Percentiles rank a stretch among this genome's conserved stretches.
Evolutionary conservation across 2,113 vertebrate species (phyloP).

Genomic region (Tamias sibiricus): DNA sequence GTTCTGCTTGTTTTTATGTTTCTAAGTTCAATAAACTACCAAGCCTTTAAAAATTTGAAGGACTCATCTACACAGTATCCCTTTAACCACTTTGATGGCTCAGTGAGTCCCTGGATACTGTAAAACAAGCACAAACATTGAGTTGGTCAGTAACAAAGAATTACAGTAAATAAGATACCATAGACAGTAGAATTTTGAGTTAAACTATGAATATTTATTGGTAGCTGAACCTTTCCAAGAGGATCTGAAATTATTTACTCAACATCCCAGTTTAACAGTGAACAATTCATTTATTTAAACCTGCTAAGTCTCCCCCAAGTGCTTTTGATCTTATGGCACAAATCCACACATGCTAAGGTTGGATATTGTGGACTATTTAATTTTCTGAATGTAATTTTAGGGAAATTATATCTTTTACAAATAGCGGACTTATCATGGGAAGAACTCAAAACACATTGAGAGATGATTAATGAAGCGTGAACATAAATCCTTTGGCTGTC

Average conservation of each 20-base stretch:
- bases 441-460: background rate
- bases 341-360: background rate
- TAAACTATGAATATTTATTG: background rate
- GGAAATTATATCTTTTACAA: constrained; percentile 15
- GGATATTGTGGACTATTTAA: constrained; percentile 17
- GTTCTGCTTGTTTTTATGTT: background rate
- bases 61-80: background rate
- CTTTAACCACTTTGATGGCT: background rate
- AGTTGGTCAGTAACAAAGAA: background rate
- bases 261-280: background rate
- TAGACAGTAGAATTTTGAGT: constrained; percentile 5
- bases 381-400: constrained; percentile 46
- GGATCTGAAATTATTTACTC: constrained; percentile 13
- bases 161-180: background rate
- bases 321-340: constrained; percentile 10
- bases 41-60: background rate
- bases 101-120: background rate
- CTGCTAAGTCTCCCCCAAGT: background rate
- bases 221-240: background rate
- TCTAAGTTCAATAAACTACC: background rate
- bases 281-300: constrained; percentile 29
- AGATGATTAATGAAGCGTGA: background rate
- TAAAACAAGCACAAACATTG: background rate
- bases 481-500: background rate
- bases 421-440: background rate